Evolutionary conservation across 2,888 invertebrate species (phyloP), one percentile per base, ranked within the genome.

Genomic region (Danaus chrysippus): DNA sequence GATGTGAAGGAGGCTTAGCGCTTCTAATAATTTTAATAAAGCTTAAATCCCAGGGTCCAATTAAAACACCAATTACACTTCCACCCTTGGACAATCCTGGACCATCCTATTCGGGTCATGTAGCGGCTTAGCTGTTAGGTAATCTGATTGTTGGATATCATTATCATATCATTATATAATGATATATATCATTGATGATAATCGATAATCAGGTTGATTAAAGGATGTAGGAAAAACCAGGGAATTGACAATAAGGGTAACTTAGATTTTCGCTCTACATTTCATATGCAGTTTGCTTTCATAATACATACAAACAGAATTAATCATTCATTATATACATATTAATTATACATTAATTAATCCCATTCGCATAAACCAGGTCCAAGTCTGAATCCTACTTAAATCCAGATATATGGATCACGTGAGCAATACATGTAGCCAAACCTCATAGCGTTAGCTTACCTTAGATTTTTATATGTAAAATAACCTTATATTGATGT

Each of bases 371-470:
- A 42, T n/a, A 23, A 59, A 54, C 12, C 55, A 62, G 64, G 62
- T 56, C 71, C 74, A 74, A 81, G 76, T 76, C 75, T 76, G 71
- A 75, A 66, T 67, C 72, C 74, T 72, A 74, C 49, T n/a, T 80
- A 79, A 83, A 77, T 79, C 82, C 73, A 79, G 71, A 80, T 75
- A 83, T 85, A 86, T 77, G 90, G 89, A 91, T 89, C 90, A 91
- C 76, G 79, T 82, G 88, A 90, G 89, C 90, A 90, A 90, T 89
- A 89, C 82, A 79, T 81, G 70, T 87, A 87, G 81, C 75, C 79
- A 81, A 81, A 73, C 76, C 77, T 78, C 81, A 81, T 81, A 78
- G 84, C 79, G 79, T 88, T n/a, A 88, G 87, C 85, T 84, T 84
- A 86, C 78, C 70, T 73, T 87, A 86, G 84, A 78, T 70, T 89